Evolutionary conservation across 2,113 vertebrate species (phyloP), one percentile per base, ranked within the genome.

Genomic region (Xiphias gladius): DNA sequence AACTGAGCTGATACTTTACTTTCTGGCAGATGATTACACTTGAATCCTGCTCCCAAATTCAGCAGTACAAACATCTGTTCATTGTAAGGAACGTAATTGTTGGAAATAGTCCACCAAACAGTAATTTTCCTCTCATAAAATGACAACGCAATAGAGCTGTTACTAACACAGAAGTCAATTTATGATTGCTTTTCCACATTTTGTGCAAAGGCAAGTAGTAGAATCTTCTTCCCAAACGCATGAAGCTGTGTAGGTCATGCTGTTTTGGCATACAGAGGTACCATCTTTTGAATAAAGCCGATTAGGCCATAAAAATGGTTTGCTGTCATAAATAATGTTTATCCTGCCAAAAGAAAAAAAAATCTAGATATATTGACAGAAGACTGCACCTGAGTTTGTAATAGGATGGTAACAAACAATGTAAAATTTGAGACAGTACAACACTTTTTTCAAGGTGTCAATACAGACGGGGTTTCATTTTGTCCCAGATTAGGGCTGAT

Each of bases 401-500:
- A 54, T n/a, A 24, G 1, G n/a, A 26, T 14, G 24, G 37, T 39
- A 24, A 64, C 4, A 13, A 22, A 64, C 10, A 6, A 35, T 64
- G 30, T 63, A 11, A 19, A 20, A 37, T 37, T 17, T 22, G 32
- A 63, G 28, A n/a, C 7, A 6, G 19, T 32, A 12, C 22, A 65
- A 14, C 35, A 41, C 37, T 24, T 43, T 39, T 2, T 35, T 70
- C 48, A 28, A 5, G 12, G 35, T 32, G 39, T 43, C 48, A 2
- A 39, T 32, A 58, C 7, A 20, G 28, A 3, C 32, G 61, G 41
- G 26, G 30, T 20, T 58, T 76, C 12, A 55, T 62, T 48, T 12
- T 1, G 22, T 46, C 73, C 28, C 32, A 59, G 48, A 70, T 67
- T 14, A 32, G 16, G 2, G 14, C 35, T n/a, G 80, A 83, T 59